Base-by-base conservation (phyloP, 2,888 invertebrate species). In the Syrphus vitripennis region DNA sequence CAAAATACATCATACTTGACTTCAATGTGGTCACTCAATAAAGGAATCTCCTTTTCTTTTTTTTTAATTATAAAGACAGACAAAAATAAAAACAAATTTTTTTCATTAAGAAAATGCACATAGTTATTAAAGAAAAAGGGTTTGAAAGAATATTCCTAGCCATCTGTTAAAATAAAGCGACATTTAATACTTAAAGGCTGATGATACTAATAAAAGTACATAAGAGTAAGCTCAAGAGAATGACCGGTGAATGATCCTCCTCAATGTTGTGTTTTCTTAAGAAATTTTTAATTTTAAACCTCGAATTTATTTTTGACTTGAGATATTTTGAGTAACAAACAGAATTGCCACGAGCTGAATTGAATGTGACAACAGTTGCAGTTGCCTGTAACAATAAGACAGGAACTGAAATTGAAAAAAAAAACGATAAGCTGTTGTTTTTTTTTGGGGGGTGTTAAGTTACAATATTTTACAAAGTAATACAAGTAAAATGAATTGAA, bases 281-380 rank as follows among this genome's bases (percentile, higher is more conserved):
- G 67, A 67, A 67, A 34, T 34, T 65, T n/a, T 67, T 67, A 67
- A 67, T 67, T 67, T 67, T 31, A 45, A 65, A 65, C 26, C 42
- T 16, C 2, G 19, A 2, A 50, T 34, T 48, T 50, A 7, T 12
- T 48, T 14, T 10, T 59, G 21, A 59, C 21, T 34, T 45, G 3
- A 19, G 19, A 31, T 61, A 26, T 67, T 50, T 67, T 50, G 21
- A 16, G 10, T 50, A n/a, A 21, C 2, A 34, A 34, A 24, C 19
- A n/a, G 26, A 80, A 80, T 48, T 69, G 83, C 65, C 80, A 84
- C 83, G 83, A 65, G 83, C 83, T 57, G 24, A 67, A 42, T 78
- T 4, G 57, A 31, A 67, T 69, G 19, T 26, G 55, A 45, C 55
- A 57, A 80, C 80, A 84, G 83, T 84, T 80, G 75, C 65, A 42